A percentile compares a stretch with the other conserved stretches of the same genome.
These are phyloP conservation scores for Scylla paramamosain DNA, from an alignment of 1,140 invertebrate species.

Conservation along the genomic window DNA sequence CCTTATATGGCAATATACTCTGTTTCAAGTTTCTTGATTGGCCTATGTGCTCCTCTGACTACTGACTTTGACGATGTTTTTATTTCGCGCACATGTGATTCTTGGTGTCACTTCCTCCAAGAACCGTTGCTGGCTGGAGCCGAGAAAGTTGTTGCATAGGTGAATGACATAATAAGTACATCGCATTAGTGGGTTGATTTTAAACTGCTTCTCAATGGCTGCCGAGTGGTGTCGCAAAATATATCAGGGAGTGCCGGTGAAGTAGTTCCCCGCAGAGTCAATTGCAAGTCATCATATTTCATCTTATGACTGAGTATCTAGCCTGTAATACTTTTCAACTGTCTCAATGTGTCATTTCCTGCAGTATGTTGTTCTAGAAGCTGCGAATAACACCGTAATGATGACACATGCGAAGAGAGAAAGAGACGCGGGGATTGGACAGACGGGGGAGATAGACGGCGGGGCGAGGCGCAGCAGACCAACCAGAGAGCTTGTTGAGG, in stretches of 20 bases:
- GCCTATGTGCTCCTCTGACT: constrained; percentile 69
- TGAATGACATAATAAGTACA: not conserved
- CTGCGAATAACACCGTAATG: not conserved
- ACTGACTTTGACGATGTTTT: constrained; percentile 53
- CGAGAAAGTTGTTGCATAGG: not conserved
- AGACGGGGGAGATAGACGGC: not conserved
- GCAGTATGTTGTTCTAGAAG: no score
- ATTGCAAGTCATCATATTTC: not conserved
- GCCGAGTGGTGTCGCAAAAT: constrained; percentile 61
- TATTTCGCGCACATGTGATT: constrained; percentile 49
- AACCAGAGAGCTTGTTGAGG: not conserved
- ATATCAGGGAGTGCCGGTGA: constrained; percentile 61
- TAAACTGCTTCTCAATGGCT: constrained; percentile 47
- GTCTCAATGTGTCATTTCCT: not conserved
- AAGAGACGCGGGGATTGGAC: constrained; percentile 26
- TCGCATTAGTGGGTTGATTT: constrained; percentile 45
- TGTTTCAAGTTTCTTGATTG: constrained; percentile 75
- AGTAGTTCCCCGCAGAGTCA: constrained; percentile 49
- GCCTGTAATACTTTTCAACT: not conserved
- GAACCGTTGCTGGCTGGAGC: not conserved
- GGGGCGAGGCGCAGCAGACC: not conserved
- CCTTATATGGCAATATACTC: constrained; percentile 76
- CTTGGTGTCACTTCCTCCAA: not conserved
- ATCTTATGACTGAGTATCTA: not conserved
- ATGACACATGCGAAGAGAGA: constrained; percentile 18